These are phyloP conservation scores for Petrophora chlorosata DNA, from an alignment of 2,888 invertebrate species.

Conservation along the genomic window DNA sequence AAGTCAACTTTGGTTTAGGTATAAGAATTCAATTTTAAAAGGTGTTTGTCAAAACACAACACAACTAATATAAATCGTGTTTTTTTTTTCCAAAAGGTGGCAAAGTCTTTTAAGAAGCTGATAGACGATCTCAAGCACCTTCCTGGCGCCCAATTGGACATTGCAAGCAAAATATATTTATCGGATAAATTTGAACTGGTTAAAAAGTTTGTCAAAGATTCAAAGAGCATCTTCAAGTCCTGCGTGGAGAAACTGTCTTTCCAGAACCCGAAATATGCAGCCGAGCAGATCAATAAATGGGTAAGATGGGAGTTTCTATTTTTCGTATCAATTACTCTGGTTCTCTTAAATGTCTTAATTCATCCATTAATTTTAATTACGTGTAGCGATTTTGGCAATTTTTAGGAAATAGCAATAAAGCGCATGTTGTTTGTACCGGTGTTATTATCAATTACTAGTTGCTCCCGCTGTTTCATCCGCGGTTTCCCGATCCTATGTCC, in stretches of 20 bases:
- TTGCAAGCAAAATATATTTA: slow-evolving; percentile 87
- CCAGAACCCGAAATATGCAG: slow-evolving; percentile 58
- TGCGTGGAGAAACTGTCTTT: slow-evolving; percentile 84
- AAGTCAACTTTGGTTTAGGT: no score
- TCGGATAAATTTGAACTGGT: slow-evolving; percentile 62
- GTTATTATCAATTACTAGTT: no score
- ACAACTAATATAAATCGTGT: neutral
- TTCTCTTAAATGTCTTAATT: no score
- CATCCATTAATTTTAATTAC: no score
- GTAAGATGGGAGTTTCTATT: slow-evolving; percentile 2
- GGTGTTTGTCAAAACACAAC: no score
- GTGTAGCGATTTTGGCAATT: no score
- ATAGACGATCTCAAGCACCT: slow-evolving; percentile 39
- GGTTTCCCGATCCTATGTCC: no score
- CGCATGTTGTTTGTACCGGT: no score
- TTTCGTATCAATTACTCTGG: neutral
- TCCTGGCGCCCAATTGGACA: slow-evolving; percentile 76
- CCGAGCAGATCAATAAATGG: slow-evolving; percentile 51
- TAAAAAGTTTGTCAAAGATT: slow-evolving; percentile 70
- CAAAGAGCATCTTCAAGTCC: slow-evolving; percentile 81
- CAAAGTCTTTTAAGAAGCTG: slow-evolving; percentile 27
- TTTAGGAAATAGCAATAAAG: no score
- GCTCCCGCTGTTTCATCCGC: no score
- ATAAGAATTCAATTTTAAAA: no score
- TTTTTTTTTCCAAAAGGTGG: slow-evolving; percentile 1